A percentile compares a stretch with the other conserved stretches of the same genome.
Evolutionary conservation across 2,113 vertebrate species (phyloP).

Genomic region (Brachionichthys hirsutus): DNA sequence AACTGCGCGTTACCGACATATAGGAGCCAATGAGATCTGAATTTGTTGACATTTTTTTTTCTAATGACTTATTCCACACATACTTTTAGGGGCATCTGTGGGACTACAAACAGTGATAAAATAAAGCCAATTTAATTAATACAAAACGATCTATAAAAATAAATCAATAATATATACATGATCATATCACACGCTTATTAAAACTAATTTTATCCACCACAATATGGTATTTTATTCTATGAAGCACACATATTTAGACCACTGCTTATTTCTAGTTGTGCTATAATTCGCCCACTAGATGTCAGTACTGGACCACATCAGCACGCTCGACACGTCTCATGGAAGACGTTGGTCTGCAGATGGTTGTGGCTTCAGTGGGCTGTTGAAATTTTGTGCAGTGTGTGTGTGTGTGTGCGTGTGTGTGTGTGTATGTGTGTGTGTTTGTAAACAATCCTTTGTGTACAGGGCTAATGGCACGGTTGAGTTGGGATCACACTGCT

Average conservation of each 20-base stretch:
- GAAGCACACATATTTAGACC: background rate
- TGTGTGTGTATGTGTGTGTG: slow-evolving; percentile 17
- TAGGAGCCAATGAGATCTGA: too few relatives aligned
- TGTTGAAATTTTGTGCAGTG: slow-evolving; percentile 12
- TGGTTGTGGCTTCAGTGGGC: slow-evolving; percentile 7
- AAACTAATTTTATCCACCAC: background rate
- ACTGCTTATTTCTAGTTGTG: background rate
- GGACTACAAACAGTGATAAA: too few relatives aligned
- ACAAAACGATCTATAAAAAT: too few relatives aligned
- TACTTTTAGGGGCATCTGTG: too few relatives aligned
- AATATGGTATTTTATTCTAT: background rate
- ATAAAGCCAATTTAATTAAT: background rate
- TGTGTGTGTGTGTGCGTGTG: too few relatives aligned
- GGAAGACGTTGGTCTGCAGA: slow-evolving; percentile 14
- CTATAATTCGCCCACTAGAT: slow-evolving; percentile 46
- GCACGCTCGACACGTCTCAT: background rate
- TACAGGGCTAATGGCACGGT: slow-evolving; percentile 62
- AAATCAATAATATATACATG: too few relatives aligned
- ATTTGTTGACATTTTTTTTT: too few relatives aligned
- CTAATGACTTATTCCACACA: background rate
- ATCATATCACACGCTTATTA: background rate
- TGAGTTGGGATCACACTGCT: slow-evolving; percentile 53
- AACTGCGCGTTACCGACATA: too few relatives aligned
- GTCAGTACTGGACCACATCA: slow-evolving; percentile 31
- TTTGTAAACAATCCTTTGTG: slow-evolving; percentile 60